A percentile compares a stretch with the other conserved stretches of the same genome.
Evolutionary conservation across 1,140 invertebrate genomes (phyloP).

Genomic region (Forficula auricularia): DNA sequence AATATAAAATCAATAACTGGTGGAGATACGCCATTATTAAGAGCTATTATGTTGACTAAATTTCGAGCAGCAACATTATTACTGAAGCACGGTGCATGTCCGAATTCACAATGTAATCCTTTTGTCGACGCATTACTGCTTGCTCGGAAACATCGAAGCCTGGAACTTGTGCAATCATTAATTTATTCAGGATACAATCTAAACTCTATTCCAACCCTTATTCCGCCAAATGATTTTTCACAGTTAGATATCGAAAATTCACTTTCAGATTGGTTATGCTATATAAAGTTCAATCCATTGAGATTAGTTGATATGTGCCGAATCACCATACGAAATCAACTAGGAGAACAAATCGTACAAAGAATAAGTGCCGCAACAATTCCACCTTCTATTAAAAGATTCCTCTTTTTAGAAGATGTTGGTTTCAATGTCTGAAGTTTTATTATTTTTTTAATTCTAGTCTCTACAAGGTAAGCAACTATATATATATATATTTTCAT

Average conservation of each 20-base stretch:
- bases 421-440: background rate
- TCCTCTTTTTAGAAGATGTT: constrained; percentile 19
- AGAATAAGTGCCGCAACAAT: constrained; percentile 22
- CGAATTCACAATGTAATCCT: constrained; percentile 3
- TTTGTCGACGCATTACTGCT: constrained; percentile 25
- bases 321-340: constrained; percentile 22
- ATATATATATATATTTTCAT: too few species aligned
- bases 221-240: constrained; percentile 16
- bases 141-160: constrained; percentile 24
- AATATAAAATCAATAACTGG: constrained; percentile 27
- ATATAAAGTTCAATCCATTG: constrained; percentile 26
- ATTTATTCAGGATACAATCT: constrained; percentile 22
- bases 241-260: background rate
- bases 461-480: too few species aligned
- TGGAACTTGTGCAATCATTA: constrained; percentile 20
- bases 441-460: too few species aligned
- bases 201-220: constrained; percentile 18
- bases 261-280: constrained; percentile 17
- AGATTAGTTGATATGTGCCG: constrained; percentile 27
- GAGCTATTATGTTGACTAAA: constrained; percentile 27
- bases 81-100: constrained; percentile 26
- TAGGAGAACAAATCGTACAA: constrained; percentile 17
- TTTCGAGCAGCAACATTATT: constrained; percentile 26
- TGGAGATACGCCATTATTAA: constrained; percentile 30
- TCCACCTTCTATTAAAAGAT: constrained; percentile 19